Evolutionary conservation across 2,888 invertebrate species (phyloP).

Genomic region (Adineta ricciae): DNA sequence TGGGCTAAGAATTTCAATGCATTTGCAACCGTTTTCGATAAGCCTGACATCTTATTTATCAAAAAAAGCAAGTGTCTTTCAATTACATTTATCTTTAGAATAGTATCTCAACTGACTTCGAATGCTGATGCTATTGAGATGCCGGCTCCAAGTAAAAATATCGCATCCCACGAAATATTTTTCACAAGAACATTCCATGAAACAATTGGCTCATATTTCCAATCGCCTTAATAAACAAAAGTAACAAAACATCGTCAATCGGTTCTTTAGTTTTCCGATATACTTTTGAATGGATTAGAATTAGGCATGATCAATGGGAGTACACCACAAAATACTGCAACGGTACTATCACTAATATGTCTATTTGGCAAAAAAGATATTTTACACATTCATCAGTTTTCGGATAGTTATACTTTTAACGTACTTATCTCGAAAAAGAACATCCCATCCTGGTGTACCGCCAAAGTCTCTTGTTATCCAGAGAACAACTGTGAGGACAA

Average conservation of each 20-base stretch:
- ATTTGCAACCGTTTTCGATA: slow-evolving; percentile 66
- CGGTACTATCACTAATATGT: slow-evolving; percentile 47
- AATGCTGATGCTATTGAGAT: slow-evolving; percentile 79
- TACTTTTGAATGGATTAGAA: slow-evolving; percentile 55
- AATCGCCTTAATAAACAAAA: not conserved
- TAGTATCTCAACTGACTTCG: slow-evolving; percentile 49
- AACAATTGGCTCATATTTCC: slow-evolving; percentile 57
- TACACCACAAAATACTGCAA: slow-evolving; percentile 67
- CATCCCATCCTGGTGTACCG: slow-evolving; percentile 23
- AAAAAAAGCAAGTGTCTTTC: not conserved
- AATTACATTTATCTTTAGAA: not conserved
- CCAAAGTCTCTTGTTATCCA: slow-evolving; percentile 31
- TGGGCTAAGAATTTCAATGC: slow-evolving; percentile 53
- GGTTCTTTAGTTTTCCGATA: slow-evolving; percentile 50
- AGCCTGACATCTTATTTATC: slow-evolving; percentile 56
- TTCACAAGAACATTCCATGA: slow-evolving; percentile 74
- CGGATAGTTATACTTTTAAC: not conserved
- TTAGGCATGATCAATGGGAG: slow-evolving; percentile 73
- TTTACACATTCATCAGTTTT: not conserved
- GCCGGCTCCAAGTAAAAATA: slow-evolving; percentile 64
- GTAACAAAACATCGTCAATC: not conserved
- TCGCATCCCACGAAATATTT: slow-evolving; percentile 78
- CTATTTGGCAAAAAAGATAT: slow-evolving; percentile 35
- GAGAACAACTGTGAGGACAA: slow-evolving; percentile 22
- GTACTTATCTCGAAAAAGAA: slow-evolving; percentile 24